Conservation (phyloP, 2,797 vertebrate species). For the Paratrypauchen microcephalus region DNA sequence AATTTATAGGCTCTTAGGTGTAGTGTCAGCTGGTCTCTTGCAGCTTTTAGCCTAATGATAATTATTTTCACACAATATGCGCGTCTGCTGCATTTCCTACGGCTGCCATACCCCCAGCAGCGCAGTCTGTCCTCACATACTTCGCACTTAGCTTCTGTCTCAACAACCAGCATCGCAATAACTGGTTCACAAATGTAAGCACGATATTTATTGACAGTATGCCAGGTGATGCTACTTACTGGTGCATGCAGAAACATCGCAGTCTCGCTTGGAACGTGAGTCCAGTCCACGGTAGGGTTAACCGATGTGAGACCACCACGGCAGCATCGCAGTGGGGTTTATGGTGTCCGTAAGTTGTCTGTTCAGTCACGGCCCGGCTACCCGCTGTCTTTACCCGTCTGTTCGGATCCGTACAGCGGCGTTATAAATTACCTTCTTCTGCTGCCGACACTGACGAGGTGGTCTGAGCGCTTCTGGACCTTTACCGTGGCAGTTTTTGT, state of each 20-base stretch:
- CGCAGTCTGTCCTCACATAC: conserved; percentile 44
- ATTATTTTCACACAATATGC: conserved; percentile 35
- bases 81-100: conserved; percentile 32
- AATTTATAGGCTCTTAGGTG: conserved; percentile 5
- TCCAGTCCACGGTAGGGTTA: conserved; percentile 48
- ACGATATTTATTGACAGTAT: neutral
- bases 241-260: conserved; percentile 48
- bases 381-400: conserved; percentile 32
- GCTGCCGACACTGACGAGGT: conserved; percentile 68
- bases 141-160: conserved; percentile 33
- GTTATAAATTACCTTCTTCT: conserved; percentile 69
- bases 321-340: conserved; percentile 19
- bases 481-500: fast-evolving
- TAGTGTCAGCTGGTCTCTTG: conserved; percentile 5
- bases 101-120: conserved; percentile 41
- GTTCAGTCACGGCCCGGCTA: conserved; percentile 28
- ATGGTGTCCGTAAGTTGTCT: neutral
- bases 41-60: conserved; percentile 15
- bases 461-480: conserved; percentile 37
- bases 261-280: conserved; percentile 40
- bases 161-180: conserved; percentile 18
- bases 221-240: conserved; percentile 50
- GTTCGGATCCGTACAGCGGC: conserved; percentile 45
- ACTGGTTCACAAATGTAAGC: neutral
- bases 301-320: conserved; percentile 40